Percentiles rank a stretch among this genome's conserved stretches.
These are phyloP conservation scores for Temnothorax ravouxi DNA, from an alignment of 2,888 invertebrate species.

Conservation along the genomic window DNA sequence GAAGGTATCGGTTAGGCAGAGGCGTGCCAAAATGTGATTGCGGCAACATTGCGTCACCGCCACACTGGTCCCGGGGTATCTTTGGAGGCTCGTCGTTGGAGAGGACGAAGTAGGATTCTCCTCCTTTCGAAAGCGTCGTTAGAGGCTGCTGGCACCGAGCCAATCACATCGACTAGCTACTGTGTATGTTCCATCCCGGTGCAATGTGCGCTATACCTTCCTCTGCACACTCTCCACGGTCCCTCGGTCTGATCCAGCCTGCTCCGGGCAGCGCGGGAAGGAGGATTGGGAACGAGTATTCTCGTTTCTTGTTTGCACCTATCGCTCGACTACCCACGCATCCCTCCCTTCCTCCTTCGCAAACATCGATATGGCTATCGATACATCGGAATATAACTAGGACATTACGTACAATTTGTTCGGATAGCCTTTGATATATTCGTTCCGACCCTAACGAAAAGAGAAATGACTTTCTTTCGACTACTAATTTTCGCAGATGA, in stretches of 20 bases:
- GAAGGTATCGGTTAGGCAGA: constrained; percentile 75
- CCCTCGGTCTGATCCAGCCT: constrained; percentile 73
- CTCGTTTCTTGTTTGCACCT: constrained; percentile 85
- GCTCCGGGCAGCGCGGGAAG: constrained; percentile 60
- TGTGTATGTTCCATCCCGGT: constrained; percentile 80
- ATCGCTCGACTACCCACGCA: constrained; percentile 71
- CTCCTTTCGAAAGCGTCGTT: constrained; percentile 85
- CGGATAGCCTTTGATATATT: constrained; percentile 24
- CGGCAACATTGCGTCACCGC: constrained; percentile 85
- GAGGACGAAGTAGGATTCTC: constrained; percentile 83
- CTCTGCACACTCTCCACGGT: constrained; percentile 40
- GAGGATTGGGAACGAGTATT: constrained; percentile 76
- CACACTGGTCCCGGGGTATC: constrained; percentile 82
- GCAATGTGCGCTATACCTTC: constrained; percentile 64
- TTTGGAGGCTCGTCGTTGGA: constrained; percentile 81
- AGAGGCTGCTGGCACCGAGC: constrained; percentile 84
- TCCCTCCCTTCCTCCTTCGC: constrained; percentile 64
- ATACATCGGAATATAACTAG: constrained; percentile 82
- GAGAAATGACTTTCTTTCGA: constrained; percentile 49
- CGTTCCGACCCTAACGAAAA: constrained; percentile 32
- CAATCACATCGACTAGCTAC: constrained; percentile 85
- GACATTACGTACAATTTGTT: constrained; percentile 75
- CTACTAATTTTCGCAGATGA: background rate
- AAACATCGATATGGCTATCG: constrained; percentile 81
- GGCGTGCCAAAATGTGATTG: constrained; percentile 85